Conservation (phyloP, 2,113 vertebrate species). For the Rhinichthys klamathensis region DNA sequence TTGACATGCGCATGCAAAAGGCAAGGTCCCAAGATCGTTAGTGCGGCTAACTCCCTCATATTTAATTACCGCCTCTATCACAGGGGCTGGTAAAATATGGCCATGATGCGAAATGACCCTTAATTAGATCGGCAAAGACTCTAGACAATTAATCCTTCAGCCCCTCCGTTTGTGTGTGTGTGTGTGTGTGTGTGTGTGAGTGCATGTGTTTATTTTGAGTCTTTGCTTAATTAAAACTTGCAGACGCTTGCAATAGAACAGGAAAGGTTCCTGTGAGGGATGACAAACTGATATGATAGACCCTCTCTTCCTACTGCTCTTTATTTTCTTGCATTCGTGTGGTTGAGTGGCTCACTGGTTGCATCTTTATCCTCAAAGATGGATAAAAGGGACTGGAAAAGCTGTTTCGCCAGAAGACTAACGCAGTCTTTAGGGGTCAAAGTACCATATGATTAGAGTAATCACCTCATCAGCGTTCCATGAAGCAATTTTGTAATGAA, state of each 20-base stretch:
- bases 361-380: background rate
- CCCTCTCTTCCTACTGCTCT: background rate
- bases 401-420: background rate
- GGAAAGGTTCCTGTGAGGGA: conserved; percentile 6
- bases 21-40: conserved; percentile 71
- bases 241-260: conserved; percentile 34
- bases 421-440: background rate
- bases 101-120: conserved; percentile 73
- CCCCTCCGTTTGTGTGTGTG: conserved; percentile 36
- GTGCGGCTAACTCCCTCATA: conserved; percentile 50
- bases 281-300: conserved; percentile 33
- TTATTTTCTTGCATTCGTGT: background rate
- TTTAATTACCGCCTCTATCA: conserved; percentile 72
- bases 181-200: conserved; percentile 12
- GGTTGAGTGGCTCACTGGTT: background rate
- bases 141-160: conserved; percentile 64
- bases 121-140: conserved; percentile 71
- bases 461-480: conserved; percentile 4
- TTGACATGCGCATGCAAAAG: conserved; percentile 71
- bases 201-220: conserved; percentile 31
- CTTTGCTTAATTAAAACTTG: conserved; percentile 51
- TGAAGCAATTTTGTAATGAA: background rate
- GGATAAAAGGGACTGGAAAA: background rate
- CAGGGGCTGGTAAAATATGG: conserved; percentile 66
- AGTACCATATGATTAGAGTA: conserved; percentile 3